A percentile compares a stretch with the other conserved stretches of the same genome.
Evolutionary conservation across 1,140 invertebrate genomes (phyloP).

Genomic region (Drosophila equinoxialis): DNA sequence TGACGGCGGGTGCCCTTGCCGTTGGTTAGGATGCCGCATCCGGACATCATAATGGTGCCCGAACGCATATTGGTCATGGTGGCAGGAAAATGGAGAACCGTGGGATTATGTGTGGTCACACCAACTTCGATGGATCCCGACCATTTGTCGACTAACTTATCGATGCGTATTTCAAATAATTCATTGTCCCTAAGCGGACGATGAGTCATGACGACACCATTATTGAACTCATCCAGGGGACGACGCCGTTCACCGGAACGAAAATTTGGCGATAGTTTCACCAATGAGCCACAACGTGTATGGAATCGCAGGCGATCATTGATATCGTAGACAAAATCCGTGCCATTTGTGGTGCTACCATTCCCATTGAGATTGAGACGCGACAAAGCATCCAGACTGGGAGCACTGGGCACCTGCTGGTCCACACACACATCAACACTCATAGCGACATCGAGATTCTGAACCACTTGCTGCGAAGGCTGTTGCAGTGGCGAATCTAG

Average conservation of each 20-base stretch:
- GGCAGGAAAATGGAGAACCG: constrained; percentile 94
- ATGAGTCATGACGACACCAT: constrained; percentile 96
- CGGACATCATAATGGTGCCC: constrained; percentile 98
- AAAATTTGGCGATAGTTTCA: constrained; percentile 93
- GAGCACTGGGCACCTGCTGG: not conserved
- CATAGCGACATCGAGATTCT: constrained; percentile 80
- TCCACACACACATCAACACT: constrained; percentile 70
- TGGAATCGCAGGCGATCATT: constrained; percentile 93
- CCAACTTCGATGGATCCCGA: constrained; percentile 97
- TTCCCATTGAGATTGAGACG: constrained; percentile 40
- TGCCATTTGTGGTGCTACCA: not conserved
- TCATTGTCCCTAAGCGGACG: constrained; percentile 93
- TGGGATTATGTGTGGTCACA: constrained; percentile 96
- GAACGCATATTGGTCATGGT: constrained; percentile 99
- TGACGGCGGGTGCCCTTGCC: constrained; percentile 95
- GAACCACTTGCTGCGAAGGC: constrained; percentile 71
- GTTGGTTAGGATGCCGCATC: constrained; percentile 96
- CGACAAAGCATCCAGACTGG: constrained; percentile 39
- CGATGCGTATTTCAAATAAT: constrained; percentile 96
- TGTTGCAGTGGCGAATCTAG: constrained; percentile 62
- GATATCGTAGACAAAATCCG: constrained; percentile 74
- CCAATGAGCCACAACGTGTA: constrained; percentile 92
- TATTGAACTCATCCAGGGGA: constrained; percentile 97
- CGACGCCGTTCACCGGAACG: constrained; percentile 93
- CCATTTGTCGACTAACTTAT: constrained; percentile 95